Conservation (phyloP, 2,113 vertebrate genomes). For the Caloenas nicobarica region DNA sequence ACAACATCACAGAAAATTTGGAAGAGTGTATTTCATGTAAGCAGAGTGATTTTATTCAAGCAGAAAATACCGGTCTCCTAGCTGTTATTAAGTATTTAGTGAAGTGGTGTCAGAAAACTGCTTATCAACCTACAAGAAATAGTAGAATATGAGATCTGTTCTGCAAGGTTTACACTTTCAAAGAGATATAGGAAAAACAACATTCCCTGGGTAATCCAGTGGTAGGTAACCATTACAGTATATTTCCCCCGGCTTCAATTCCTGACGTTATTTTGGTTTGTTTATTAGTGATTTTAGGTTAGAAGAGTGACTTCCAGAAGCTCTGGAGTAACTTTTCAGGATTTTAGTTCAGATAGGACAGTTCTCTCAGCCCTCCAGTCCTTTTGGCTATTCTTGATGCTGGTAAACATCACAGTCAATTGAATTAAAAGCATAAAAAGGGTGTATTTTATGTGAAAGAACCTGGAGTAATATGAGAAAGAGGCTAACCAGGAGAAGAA, state of each 20-base stretch:
- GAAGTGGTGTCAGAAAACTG: not conserved
- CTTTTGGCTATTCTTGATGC: not conserved
- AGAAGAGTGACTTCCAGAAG: not conserved
- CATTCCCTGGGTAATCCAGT: not conserved
- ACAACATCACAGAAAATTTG: not conserved
- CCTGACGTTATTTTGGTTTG: not conserved
- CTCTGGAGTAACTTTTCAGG: not conserved
- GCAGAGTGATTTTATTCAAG: not conserved
- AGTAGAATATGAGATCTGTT: not conserved
- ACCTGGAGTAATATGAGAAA: not conserved
- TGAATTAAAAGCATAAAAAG: conserved; percentile 4
- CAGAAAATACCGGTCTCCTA: not conserved
- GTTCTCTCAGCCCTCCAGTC: not conserved
- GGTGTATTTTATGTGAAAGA: not conserved
- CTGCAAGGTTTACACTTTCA: not conserved
- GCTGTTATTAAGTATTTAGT: not conserved
- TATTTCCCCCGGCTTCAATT: not conserved
- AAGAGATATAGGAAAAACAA: not conserved
- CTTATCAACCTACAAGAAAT: not conserved
- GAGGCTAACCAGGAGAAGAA: conserved; percentile 13
- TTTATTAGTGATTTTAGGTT: not conserved
- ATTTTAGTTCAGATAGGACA: not conserved
- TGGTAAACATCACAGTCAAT: not conserved
- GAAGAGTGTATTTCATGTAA: not conserved
- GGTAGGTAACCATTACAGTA: not conserved